Conservation (phyloP, 2,113 vertebrate species). For the Lagopus muta region DNA sequence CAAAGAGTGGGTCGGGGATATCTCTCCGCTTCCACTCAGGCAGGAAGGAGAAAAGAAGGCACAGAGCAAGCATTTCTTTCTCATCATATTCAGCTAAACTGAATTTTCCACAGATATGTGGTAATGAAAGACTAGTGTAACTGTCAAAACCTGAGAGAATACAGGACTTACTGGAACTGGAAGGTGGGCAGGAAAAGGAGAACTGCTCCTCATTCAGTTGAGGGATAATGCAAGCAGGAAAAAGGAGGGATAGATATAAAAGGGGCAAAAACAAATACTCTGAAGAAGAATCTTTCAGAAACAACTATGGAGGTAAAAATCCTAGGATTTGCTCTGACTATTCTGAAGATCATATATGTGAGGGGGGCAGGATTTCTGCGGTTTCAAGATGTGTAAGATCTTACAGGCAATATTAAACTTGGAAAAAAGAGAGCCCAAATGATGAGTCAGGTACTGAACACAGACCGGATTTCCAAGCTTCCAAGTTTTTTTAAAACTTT, state of each 20-base stretch:
- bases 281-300: background rate
- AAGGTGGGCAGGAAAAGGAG: background rate
- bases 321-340: background rate
- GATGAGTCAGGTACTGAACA: background rate
- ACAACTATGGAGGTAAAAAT: background rate
- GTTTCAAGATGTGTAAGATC: background rate
- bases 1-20: background rate
- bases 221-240: background rate
- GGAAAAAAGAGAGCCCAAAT: background rate
- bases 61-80: background rate
- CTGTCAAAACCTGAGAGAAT: background rate
- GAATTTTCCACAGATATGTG: background rate
- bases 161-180: background rate
- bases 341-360: background rate
- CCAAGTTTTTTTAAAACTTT: background rate
- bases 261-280: background rate
- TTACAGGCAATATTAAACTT: background rate
- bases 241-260: background rate
- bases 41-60: background rate
- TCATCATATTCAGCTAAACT: background rate
- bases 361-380: background rate
- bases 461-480: background rate
- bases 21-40: background rate
- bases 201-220: background rate
- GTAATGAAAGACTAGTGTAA: background rate